Percentiles rank a stretch among this genome's conserved stretches.
phyloP scores from a whole-genome alignment of 2,797 vertebrate genomes.

The Aplochiton taeniatus region DNA sequence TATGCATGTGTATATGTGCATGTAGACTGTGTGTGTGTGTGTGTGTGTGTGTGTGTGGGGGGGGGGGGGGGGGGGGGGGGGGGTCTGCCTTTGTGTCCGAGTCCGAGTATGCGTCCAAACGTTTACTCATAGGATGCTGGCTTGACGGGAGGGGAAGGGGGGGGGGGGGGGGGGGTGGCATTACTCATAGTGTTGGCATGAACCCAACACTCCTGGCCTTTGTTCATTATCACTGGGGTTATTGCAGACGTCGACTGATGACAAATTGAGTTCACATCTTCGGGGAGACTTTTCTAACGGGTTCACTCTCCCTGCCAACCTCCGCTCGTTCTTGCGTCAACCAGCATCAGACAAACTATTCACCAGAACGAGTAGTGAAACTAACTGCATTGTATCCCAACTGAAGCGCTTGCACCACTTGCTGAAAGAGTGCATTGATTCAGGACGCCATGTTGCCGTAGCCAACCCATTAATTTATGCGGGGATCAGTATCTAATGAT shows the following conservation, averaged over 20 bases:
- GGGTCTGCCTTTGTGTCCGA: neutral
- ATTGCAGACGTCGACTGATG: constrained; percentile 25
- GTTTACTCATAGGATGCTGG: constrained; percentile 48
- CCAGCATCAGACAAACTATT: neutral
- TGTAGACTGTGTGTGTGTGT: neutral
- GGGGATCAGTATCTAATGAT: too few species aligned
- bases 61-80: too few species aligned
- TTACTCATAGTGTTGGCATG: constrained; percentile 38
- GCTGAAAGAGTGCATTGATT: too few species aligned
- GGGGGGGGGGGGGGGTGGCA: constrained; percentile 12
- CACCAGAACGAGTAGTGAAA: too few species aligned
- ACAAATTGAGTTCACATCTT: constrained; percentile 16
- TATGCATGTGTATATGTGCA: constrained; percentile 3
- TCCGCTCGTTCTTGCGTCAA: neutral
- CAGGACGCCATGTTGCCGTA: too few species aligned
- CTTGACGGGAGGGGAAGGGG: constrained; percentile 14
- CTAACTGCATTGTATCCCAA: too few species aligned
- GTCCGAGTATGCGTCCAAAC: constrained; percentile 38
- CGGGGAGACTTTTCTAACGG: constrained; percentile 5
- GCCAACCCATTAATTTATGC: neutral
- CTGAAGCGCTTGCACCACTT: too few species aligned
- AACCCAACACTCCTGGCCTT: constrained; percentile 25
- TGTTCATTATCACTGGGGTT: constrained; percentile 21
- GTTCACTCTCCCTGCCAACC: neutral
- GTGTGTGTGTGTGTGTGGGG: too few species aligned